phyloP scores from a whole-genome alignment of 64 coral and sea anemone species.

The Platygyra sinensis region DNA sequence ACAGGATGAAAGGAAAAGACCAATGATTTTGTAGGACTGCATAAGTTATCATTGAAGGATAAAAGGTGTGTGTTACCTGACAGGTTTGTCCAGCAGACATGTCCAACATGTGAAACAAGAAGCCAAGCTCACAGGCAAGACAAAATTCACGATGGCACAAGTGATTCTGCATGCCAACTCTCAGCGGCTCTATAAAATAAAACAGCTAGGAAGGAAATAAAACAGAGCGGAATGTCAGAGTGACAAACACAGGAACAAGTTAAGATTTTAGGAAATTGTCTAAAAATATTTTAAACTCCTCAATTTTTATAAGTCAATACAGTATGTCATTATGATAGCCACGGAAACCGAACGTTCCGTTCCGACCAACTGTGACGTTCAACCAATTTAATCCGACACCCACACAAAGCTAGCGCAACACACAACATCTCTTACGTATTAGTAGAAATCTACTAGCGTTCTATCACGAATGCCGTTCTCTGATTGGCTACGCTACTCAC shows the following conservation, averaged over 20 bases:
- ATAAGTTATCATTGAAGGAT: no score
- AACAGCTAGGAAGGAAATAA: slow-evolving; percentile 60
- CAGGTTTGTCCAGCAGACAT: slow-evolving; percentile 88
- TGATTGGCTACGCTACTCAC: no score
- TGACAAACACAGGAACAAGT: background rate
- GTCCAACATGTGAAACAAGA: slow-evolving; percentile 97
- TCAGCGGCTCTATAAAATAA: slow-evolving; percentile 92
- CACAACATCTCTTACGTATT: no score
- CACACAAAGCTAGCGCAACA: no score
- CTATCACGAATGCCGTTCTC: no score
- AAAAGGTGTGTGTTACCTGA: slow-evolving; percentile 48
- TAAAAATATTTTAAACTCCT: background rate
- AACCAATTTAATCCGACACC: no score
- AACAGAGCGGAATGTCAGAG: background rate
- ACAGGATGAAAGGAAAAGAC: no score
- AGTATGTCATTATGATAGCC: no score
- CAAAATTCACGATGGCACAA: slow-evolving; percentile 94
- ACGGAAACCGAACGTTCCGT: no score
- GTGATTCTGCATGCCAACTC: slow-evolving; percentile 90
- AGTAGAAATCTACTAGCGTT: no score
- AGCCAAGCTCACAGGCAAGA: slow-evolving; percentile 92
- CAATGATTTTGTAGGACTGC: no score
- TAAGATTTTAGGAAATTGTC: background rate
- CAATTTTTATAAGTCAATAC: background rate
- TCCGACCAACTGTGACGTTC: no score